Base-by-base conservation (phyloP, 2,888 invertebrate genomes). In the Acrobasis consociella region DNA sequence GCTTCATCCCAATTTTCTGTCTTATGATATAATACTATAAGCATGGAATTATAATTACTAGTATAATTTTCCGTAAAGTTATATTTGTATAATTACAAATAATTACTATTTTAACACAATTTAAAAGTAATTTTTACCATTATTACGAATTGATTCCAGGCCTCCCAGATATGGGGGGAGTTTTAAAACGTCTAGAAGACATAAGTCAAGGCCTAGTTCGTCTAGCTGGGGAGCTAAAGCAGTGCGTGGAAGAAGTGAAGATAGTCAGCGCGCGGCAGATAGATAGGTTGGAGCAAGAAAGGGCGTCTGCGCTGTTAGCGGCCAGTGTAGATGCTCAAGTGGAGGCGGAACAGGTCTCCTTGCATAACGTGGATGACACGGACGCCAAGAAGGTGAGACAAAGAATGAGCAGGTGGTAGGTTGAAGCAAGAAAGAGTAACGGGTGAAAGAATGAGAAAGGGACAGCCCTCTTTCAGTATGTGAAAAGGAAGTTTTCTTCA, bases 201-300 rank as follows among this genome's bases (percentile, higher is more conserved):
- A 94, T 97, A 70, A 94, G 95, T 1, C 93, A 93, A 71, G 94
- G 95, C 72, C 93, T 97, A 78, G 88, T 94, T 8, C 94, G 95
- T 68, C 87, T 96, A 38, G 94, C 95, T 3, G 93, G 93, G 56
- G 96, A 97, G 73, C 94, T 97, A 77, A 94, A 95, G 72, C 94
- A 95, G 76, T 95, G 95, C 63, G 91, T 96, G 11, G 96, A 96
- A 60, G 97, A 97, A 64, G 93, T 96, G n/a, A 94, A 95, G 68
- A 93, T 94, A 51, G 91, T 95, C 31, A 94, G 94, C 72, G 93
- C 93, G 64, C 93, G 95, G 65, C 96, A 96, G 78, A 79, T 94
- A 49, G 95, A 95, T 66, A 90, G 95, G 58, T 65, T 85, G 0
- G 89, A 90, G 64, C 94, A 95, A 71, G 96, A 96, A 73, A 93